A percentile compares a stretch with the other conserved stretches of the same genome.
Conservation (phyloP, 37 sponge, comb jelly and placozoan genomes). For the Crambe crambe region DNA sequence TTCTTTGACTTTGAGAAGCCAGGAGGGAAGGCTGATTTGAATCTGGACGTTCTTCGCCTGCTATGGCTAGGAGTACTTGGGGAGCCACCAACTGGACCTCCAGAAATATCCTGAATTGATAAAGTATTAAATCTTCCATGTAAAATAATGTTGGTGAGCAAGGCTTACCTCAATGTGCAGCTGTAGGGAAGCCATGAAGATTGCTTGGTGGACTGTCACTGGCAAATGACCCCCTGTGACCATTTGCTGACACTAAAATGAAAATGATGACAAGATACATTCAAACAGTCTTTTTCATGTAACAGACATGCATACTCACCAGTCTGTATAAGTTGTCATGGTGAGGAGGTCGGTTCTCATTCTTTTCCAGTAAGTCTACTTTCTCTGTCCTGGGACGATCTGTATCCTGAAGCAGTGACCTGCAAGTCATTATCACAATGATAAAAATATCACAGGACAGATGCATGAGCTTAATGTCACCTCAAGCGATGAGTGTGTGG, state of each 20-base stretch:
- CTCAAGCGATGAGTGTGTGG: slow-evolving; percentile 39
- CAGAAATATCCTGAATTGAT: background rate
- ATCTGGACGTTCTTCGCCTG: background rate
- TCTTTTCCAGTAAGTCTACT: too few species aligned
- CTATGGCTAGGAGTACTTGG: background rate
- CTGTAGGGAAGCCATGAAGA: slow-evolving; percentile 63
- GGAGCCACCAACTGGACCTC: background rate
- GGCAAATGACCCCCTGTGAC: slow-evolving; percentile 61
- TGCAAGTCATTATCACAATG: background rate
- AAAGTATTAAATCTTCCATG: background rate
- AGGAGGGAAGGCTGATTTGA: slow-evolving; percentile 29
- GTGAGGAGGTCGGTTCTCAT: slow-evolving; percentile 43
- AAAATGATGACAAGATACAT: background rate
- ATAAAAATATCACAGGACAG: background rate
- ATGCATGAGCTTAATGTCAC: too few species aligned
- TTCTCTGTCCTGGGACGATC: slow-evolving; percentile 13
- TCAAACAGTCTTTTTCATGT: background rate
- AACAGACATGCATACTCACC: slow-evolving; percentile 19
- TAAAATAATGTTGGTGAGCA: background rate
- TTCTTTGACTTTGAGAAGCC: slow-evolving; percentile 37
- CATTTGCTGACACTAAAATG: slow-evolving; percentile 59
- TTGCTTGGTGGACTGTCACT: slow-evolving; percentile 56
- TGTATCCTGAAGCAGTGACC: slow-evolving; percentile 42
- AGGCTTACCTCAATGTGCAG: slow-evolving; percentile 68
- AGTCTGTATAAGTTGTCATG: slow-evolving; percentile 77